Evolutionary conservation across 2,888 invertebrate genomes (phyloP), one percentile per base, ranked within the genome.

Genomic region (Osmoderma eremita): DNA sequence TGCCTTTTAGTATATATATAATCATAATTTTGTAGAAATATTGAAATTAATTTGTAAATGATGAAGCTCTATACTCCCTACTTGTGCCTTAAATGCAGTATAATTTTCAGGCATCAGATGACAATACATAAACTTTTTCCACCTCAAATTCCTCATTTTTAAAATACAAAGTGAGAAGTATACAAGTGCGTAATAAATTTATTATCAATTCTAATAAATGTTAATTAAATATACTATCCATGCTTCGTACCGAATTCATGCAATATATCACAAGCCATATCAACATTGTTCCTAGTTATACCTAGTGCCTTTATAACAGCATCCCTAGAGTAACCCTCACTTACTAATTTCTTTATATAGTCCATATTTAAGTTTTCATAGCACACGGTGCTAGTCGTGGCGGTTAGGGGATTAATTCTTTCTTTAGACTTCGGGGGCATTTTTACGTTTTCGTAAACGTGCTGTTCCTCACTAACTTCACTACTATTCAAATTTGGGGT

Each of bases 211-310:
- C 49, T 39, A 62, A 17, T 18, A 38, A 49, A 62, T 30, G 13
- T 24, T 5, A 10, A 18, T 69, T 64, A 65, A 64, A 66, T 65
- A 42, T 69, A 68, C 71, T 75, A 76, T 71, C 76, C 76, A 71
- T 76, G 74, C 76, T 90, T 90, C 53, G 89, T 88, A 53, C 93
- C 95, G 82, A 96, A 96, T 80, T 95, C 94, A 80, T 94, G 92
- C 73, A 96, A 84, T 78, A 96, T 96, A 75, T 97, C 95, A 84
- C 96, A 92, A 51, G 97, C 97, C 96, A 97, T 97, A 80, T 94
- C 94, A 63, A 97, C 87, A 82, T 97, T 94, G 84, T 97, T 97
- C 67, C 95, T 87, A 1, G 96, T 94, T 76, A 97, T 96, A 69
- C 95, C 93, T 74, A 97, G 85, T 3, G 97, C 97, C 73, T 95